These are phyloP conservation scores for Psittacula cyanocephala DNA, from an alignment of 2,113 vertebrate species.

Conservation along the genomic window DNA sequence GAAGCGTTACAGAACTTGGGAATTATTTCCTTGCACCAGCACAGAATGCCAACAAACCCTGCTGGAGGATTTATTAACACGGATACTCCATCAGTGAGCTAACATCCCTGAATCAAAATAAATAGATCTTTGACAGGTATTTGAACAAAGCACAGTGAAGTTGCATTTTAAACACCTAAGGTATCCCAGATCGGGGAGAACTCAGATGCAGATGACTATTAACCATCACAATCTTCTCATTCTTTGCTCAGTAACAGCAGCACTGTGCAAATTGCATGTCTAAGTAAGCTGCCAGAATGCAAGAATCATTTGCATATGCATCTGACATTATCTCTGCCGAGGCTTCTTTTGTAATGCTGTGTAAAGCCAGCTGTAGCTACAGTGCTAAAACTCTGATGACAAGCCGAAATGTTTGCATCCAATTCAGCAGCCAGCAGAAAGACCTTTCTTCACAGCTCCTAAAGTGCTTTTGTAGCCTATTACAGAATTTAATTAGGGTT, in stretches of 20 bases:
- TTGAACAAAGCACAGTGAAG: neutral
- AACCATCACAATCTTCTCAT: neutral
- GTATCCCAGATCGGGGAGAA: neutral
- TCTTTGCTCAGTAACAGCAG: neutral
- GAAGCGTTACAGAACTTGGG: neutral
- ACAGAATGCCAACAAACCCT: neutral
- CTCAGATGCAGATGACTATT: neutral
- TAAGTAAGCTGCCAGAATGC: neutral
- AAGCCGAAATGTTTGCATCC: slow-evolving; percentile 33
- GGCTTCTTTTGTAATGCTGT: neutral
- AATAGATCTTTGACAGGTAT: neutral
- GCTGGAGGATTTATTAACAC: neutral
- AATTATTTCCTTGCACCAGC: neutral
- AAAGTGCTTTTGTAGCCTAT: slow-evolving; percentile 21
- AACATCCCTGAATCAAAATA: neutral
- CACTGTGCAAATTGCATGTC: neutral
- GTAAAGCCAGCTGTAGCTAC: slow-evolving; percentile 8
- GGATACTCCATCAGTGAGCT: neutral
- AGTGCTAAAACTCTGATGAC: slow-evolving; percentile 11
- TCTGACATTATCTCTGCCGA: neutral
- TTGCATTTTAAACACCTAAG: neutral
- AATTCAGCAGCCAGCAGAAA: slow-evolving; percentile 5
- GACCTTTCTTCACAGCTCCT: slow-evolving; percentile 8
- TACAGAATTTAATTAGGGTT: slow-evolving; percentile 10
- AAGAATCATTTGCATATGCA: slow-evolving; percentile 4